Evolutionary conservation across 2,113 vertebrate genomes (phyloP).

Genomic region (Barbus barbus): DNA sequence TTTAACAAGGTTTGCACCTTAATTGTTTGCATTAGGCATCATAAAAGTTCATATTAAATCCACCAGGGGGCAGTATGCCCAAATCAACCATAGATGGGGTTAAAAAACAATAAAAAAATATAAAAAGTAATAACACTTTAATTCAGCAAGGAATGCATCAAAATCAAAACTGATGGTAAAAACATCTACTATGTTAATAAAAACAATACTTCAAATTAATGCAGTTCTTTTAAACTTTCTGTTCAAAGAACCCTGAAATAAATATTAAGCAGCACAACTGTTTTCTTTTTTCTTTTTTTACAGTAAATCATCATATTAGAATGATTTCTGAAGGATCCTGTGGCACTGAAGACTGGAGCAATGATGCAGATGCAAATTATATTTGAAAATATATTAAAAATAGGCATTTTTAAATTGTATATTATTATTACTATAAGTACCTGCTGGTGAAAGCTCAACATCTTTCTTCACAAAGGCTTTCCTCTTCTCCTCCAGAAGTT

Average conservation of each 20-base stretch:
- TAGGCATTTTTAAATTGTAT: not conserved
- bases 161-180: not conserved
- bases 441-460: slow-evolving; percentile 80
- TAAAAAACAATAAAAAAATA: not conserved
- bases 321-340: not conserved
- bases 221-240: too few relatives aligned
- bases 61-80: slow-evolving; percentile 48
- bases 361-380: not conserved
- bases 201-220: not conserved
- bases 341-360: not conserved
- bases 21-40: not conserved
- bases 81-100: not conserved
- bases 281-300: too few relatives aligned
- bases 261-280: too few relatives aligned
- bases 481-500: slow-evolving; percentile 94
- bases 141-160: not conserved
- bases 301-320: not conserved
- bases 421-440: slow-evolving; percentile 63
- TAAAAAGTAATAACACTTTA: not conserved
- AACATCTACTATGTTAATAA: not conserved
- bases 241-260: too few relatives aligned
- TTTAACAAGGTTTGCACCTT: not conserved
- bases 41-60: not conserved
- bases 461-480: slow-evolving; percentile 94
- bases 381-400: not conserved